Evolutionary conservation across 2,113 vertebrate species (phyloP).

Genomic region (Oenanthe oenanthe): DNA sequence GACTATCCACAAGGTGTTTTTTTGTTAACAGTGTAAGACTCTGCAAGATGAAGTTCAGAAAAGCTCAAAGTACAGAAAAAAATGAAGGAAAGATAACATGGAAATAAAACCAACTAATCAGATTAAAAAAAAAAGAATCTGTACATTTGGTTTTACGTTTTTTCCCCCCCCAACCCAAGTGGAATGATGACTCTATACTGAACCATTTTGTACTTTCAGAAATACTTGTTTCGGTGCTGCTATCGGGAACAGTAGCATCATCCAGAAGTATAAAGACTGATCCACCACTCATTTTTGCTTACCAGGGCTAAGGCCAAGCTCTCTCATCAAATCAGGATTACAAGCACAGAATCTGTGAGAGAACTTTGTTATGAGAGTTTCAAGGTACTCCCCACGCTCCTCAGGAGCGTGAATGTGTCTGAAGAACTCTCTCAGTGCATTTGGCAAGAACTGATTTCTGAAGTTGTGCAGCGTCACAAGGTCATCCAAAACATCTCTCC

Average conservation of each 20-base stretch:
- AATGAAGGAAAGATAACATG: neutral
- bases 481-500: slow-evolving; percentile 96
- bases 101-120: neutral
- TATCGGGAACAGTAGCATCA: neutral
- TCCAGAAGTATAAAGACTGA: neutral
- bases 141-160: rapidly evolving
- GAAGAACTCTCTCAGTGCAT: slow-evolving; percentile 97
- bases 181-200: neutral
- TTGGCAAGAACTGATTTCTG: slow-evolving; percentile 98
- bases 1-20: neutral
- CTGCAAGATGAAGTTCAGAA: neutral
- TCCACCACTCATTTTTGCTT: slow-evolving; percentile 54
- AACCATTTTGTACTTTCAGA: neutral
- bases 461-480: slow-evolving; percentile 98
- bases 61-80: neutral
- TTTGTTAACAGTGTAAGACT: neutral
- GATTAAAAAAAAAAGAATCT: neutral
- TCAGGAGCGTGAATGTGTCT: slow-evolving; percentile 97
- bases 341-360: slow-evolving; percentile 97
- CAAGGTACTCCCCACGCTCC: slow-evolving; percentile 97
- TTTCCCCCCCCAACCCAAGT: neutral
- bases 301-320: slow-evolving; percentile 97
- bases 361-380: slow-evolving; percentile 99
- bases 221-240: neutral
- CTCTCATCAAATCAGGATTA: slow-evolving; percentile 90